phyloP scores from a whole-genome alignment of 2,797 vertebrate species.

The Chiroxiphia lanceolata region DNA sequence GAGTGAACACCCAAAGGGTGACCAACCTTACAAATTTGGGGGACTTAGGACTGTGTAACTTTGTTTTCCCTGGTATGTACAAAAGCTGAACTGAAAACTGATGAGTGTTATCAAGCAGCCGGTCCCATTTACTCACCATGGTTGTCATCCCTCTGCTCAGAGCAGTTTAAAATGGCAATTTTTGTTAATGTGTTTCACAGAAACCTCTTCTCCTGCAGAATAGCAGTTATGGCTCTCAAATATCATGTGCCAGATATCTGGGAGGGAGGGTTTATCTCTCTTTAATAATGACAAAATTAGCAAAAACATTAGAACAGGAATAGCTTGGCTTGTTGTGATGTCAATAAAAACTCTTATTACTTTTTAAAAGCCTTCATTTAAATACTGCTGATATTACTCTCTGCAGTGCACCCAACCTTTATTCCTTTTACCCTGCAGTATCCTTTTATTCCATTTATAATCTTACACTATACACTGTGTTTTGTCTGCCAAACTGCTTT shows the following conservation, averaged over 20 bases:
- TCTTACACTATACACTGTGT: fast-evolving
- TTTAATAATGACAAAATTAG: neutral
- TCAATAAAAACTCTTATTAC: neutral
- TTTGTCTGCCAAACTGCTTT: neutral
- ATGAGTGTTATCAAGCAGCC: neutral
- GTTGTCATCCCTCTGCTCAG: neutral
- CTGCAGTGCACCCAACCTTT: neutral
- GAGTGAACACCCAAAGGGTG: fast-evolving
- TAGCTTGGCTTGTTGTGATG: neutral
- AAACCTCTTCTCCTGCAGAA: neutral
- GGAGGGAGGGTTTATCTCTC: neutral
- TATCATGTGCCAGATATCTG: neutral
- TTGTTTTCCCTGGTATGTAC: neutral
- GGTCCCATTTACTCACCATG: neutral
- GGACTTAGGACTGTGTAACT: neutral
- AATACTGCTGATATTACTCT: neutral
- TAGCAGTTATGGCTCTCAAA: neutral
- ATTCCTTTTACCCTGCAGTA: neutral
- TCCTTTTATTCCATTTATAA: neutral
- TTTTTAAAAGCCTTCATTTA: neutral
- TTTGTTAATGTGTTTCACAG: neutral
- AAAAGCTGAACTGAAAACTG: neutral
- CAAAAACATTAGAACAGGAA: neutral
- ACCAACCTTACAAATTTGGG: fast-evolving
- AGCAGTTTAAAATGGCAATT: neutral